A percentile compares a stretch with the other conserved stretches of the same genome.
These are phyloP conservation scores for Otolemur garnettii DNA, from an alignment of 2,113 vertebrate species.

Conservation along the genomic window DNA sequence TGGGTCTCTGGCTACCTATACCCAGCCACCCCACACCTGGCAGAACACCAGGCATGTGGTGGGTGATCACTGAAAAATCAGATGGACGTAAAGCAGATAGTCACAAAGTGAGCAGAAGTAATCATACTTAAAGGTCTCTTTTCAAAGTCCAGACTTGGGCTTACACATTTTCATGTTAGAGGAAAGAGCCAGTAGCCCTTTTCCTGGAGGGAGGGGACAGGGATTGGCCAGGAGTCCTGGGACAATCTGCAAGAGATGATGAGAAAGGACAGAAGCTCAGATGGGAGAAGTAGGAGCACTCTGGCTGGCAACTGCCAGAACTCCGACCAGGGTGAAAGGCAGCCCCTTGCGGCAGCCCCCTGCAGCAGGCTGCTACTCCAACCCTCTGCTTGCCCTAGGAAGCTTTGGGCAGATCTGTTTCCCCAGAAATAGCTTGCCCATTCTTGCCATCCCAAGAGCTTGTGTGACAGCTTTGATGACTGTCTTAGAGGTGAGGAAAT, in stretches of 20 bases:
- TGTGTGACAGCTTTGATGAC: neutral
- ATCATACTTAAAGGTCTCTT: neutral
- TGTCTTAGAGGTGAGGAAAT: neutral
- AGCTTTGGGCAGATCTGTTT: fast-evolving
- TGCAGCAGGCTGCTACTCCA: neutral
- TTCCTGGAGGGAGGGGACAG: no score
- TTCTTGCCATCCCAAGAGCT: neutral
- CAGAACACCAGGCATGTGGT: neutral
- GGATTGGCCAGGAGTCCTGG: neutral
- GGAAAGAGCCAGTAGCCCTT: neutral
- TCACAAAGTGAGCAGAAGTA: neutral
- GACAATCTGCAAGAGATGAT: no score
- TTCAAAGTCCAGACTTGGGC: neutral
- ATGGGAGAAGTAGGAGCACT: no score
- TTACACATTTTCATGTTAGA: neutral
- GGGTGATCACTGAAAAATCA: neutral
- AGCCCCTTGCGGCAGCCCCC: no score
- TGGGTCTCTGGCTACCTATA: neutral
- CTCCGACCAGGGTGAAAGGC: neutral
- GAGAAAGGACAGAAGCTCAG: neutral
- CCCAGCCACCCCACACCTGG: neutral
- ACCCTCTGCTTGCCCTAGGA: neutral
- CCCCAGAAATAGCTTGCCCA: neutral
- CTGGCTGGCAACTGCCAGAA: neutral
- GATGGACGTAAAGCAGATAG: neutral